Conservation (phyloP, 2,888 invertebrate species). For the Tenthredo scrophulariae region DNA sequence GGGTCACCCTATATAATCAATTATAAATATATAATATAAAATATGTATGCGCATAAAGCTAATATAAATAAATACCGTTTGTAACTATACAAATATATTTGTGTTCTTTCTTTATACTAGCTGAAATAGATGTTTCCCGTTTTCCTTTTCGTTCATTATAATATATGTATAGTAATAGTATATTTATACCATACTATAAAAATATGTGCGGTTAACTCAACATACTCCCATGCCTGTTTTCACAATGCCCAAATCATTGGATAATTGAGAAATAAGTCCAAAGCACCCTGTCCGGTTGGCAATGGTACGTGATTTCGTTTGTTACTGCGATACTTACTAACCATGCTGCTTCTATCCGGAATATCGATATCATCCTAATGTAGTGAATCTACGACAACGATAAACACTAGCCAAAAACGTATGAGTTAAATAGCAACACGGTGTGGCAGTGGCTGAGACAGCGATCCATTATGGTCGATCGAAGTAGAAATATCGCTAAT, state of each 20-base stretch:
- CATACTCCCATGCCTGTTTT: neutral
- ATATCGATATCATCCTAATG: neutral
- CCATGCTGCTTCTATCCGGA: neutral
- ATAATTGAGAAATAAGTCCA: neutral
- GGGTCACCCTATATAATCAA: no score
- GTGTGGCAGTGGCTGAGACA: conserved; percentile 24
- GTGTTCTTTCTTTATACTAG: no score
- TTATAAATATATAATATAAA: no score
- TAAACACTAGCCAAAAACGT: neutral
- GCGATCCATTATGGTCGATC: conserved; percentile 16
- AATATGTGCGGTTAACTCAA: neutral
- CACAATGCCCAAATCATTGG: neutral
- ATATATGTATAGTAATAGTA: no score
- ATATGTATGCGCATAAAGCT: no score
- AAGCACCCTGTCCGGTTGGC: neutral
- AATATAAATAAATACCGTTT: neutral
- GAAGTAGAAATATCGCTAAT: neutral
- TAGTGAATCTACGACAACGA: neutral
- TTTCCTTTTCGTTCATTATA: neutral
- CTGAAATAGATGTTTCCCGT: neutral
- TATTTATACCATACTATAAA: neutral
- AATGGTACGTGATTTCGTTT: neutral
- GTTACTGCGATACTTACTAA: neutral
- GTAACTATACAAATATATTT: neutral
- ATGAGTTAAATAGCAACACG: neutral